Evolutionary conservation across 2,113 vertebrate genomes (phyloP).

Genomic region (Serilophus lunatus): DNA sequence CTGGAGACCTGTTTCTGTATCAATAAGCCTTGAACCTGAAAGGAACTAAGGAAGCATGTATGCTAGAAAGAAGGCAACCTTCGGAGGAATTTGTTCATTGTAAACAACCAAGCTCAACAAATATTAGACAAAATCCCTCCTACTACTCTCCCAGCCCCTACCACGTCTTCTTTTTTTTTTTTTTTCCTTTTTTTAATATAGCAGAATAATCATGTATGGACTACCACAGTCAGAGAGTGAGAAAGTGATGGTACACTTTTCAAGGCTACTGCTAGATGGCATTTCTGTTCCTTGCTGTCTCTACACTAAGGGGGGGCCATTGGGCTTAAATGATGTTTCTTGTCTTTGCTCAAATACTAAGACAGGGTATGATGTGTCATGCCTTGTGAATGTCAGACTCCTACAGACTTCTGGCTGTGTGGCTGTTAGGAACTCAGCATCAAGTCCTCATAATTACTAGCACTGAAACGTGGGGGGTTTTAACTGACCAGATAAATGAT

Average conservation of each 20-base stretch:
- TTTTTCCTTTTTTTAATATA: background rate
- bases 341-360: background rate
- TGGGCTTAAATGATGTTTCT: background rate
- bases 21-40: background rate
- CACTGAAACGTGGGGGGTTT: background rate
- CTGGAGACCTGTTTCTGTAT: background rate
- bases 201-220: background rate
- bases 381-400: conserved; percentile 24
- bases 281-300: background rate
- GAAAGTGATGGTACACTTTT: background rate
- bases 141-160: background rate
- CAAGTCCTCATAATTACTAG: background rate
- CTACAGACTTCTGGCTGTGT: conserved; percentile 21
- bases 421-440: conserved; percentile 15
- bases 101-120: background rate
- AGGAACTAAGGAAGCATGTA: background rate
- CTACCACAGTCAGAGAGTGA: background rate
- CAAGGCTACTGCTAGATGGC: background rate
- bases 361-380: background rate
- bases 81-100: background rate
- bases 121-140: background rate
- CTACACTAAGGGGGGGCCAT: background rate
- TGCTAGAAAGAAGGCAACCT: background rate
- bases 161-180: background rate
- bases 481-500: conserved; percentile 17